Conservation (phyloP, 2,113 vertebrate species). For the Merops nubicus region DNA sequence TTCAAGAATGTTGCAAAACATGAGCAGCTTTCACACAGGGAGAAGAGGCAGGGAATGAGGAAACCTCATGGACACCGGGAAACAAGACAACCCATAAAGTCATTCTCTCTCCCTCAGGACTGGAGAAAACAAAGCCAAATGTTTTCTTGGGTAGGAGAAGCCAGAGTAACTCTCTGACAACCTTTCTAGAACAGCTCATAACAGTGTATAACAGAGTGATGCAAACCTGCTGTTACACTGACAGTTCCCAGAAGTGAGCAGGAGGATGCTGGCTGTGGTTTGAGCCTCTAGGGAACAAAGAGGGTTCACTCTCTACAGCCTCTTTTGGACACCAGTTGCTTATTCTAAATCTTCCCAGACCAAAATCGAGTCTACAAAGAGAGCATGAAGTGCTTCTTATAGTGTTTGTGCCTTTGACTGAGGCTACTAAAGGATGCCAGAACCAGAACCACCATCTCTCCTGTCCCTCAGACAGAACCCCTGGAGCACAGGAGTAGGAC, state of each 20-base stretch:
- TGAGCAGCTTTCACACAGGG: not conserved
- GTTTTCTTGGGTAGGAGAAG: not conserved
- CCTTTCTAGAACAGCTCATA: not conserved
- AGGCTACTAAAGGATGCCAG: not conserved
- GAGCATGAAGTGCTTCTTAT: fast-evolving
- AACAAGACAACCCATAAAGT: not conserved
- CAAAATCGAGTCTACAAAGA: not conserved
- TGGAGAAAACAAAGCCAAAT: not conserved
- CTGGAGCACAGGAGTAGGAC: not conserved
- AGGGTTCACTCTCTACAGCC: not conserved
- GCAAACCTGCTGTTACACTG: not conserved
- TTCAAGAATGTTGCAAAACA: not conserved
- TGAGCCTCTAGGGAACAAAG: not conserved
- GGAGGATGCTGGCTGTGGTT: not conserved
- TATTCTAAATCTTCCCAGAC: not conserved
- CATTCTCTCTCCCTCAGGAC: not conserved
- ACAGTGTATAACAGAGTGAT: not conserved
- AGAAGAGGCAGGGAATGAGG: not conserved
- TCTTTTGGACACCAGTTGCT: not conserved
- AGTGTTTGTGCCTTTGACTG: not conserved
- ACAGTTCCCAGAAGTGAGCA: fast-evolving
- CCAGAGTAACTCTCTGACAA: not conserved
- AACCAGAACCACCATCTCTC: fast-evolving
- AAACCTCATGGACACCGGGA: not conserved
- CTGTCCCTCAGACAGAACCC: not conserved